Conservation (phyloP, 2,797 vertebrate species). For the Silurus lanzhouensis region DNA sequence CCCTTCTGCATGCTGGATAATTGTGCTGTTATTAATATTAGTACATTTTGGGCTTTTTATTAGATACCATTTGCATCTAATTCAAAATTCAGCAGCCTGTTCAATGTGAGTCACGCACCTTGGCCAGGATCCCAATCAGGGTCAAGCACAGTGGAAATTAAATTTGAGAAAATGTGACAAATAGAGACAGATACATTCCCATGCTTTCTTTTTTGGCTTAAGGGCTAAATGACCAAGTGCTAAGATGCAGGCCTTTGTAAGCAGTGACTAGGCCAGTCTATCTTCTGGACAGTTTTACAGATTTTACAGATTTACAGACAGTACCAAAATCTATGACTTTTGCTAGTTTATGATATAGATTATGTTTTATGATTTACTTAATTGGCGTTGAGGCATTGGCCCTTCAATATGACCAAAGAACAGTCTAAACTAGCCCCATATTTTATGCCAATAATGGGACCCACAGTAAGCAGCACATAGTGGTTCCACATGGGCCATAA, state of each 20-base stretch:
- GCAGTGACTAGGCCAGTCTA: not conserved
- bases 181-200: slow-evolving; percentile 33
- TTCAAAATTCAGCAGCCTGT: slow-evolving; percentile 40
- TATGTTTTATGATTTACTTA: not conserved
- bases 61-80: slow-evolving; percentile 41
- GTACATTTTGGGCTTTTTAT: slow-evolving; percentile 12
- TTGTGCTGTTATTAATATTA: slow-evolving; percentile 21
- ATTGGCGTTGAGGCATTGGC: not conserved
- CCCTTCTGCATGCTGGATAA: not conserved
- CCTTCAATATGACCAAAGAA: too few relatives aligned
- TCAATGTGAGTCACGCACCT: slow-evolving; percentile 39
- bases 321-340: not conserved
- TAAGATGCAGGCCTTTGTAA: slow-evolving; percentile 10
- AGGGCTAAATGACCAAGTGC: slow-evolving; percentile 42
- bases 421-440: too few relatives aligned
- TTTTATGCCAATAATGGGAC: too few relatives aligned
- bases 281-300: slow-evolving; percentile 18
- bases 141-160: slow-evolving; percentile 40
- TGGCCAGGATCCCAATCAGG: slow-evolving; percentile 41
- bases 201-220: slow-evolving; percentile 11
- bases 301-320: not conserved
- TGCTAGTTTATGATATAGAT: not conserved
- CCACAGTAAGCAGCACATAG: too few relatives aligned
- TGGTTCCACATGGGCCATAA: too few relatives aligned
- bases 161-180: slow-evolving; percentile 45